These are phyloP conservation scores for Rhynchotus rufescens DNA, from an alignment of 2,797 vertebrate species.

Conservation along the genomic window DNA sequence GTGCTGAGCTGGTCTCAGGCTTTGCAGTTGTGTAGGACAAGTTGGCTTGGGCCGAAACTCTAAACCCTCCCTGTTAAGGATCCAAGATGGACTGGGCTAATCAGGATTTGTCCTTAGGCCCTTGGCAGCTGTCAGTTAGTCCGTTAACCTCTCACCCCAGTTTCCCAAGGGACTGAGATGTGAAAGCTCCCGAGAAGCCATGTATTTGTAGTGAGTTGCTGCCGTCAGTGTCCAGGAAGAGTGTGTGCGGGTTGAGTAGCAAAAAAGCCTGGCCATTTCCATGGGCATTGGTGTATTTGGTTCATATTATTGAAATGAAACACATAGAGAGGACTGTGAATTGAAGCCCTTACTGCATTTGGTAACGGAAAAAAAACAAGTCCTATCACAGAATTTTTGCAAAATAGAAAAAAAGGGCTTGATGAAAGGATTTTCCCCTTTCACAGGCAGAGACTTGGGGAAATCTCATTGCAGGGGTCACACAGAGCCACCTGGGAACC, in stretches of 20 bases:
- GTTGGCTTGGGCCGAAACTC: not conserved
- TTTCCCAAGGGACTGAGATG: not conserved
- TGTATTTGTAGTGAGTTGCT: not conserved
- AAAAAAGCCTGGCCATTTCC: not conserved
- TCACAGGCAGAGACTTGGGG: accelerated
- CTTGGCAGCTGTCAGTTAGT: not conserved
- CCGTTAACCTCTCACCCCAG: not conserved
- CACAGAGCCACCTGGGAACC: not conserved
- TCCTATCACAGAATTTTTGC: not conserved
- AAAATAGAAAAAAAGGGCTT: not conserved
- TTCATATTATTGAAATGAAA: not conserved
- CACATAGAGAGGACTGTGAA: not conserved
- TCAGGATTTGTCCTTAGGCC: not conserved
- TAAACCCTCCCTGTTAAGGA: not conserved
- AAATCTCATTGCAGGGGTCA: not conserved
- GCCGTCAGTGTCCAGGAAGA: too few relatives aligned
- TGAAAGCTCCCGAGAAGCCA: not conserved
- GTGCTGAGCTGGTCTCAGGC: not conserved
- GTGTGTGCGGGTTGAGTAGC: not conserved
- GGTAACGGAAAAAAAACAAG: not conserved
- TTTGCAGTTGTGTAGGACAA: accelerated
- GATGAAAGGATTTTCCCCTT: not conserved
- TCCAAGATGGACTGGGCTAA: not conserved
- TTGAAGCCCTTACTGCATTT: not conserved
- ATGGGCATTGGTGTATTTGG: too few relatives aligned